These are phyloP conservation scores for Dynastes tityus DNA, from an alignment of 2,888 invertebrate species.

Conservation along the genomic window DNA sequence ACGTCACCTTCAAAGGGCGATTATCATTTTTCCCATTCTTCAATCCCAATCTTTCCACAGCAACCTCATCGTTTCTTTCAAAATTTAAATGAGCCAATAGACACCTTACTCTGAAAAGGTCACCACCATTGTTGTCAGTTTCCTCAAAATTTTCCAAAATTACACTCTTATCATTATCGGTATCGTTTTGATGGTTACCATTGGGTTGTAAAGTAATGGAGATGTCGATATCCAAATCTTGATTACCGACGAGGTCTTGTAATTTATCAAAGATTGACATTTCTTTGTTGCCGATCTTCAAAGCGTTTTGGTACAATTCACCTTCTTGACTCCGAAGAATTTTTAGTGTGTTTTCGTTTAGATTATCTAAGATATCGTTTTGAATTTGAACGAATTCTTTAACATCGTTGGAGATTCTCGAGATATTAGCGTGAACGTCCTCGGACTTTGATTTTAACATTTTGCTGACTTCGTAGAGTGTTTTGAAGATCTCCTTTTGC, in stretches of 20 bases:
- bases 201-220: neutral
- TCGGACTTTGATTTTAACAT: neutral
- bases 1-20: neutral
- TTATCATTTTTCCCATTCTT: neutral
- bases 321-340: neutral
- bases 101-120: neutral
- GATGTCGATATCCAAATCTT: neutral
- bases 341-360: neutral
- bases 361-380: neutral
- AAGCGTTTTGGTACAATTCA: neutral
- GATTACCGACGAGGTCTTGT: neutral
- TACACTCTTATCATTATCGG: neutral
- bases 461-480: neutral
- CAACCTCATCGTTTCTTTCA: neutral
- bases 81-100: neutral
- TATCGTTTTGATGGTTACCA: neutral
- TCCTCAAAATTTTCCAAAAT: conserved; percentile 1
- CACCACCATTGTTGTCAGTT: neutral
- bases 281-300: neutral
- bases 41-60: neutral
- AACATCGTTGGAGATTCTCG: neutral
- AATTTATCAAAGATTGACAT: neutral
- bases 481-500: neutral
- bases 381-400: neutral
- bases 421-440: neutral